These are phyloP conservation scores for Lymantria monacha DNA, from an alignment of 2,888 invertebrate genomes.

Conservation along the genomic window DNA sequence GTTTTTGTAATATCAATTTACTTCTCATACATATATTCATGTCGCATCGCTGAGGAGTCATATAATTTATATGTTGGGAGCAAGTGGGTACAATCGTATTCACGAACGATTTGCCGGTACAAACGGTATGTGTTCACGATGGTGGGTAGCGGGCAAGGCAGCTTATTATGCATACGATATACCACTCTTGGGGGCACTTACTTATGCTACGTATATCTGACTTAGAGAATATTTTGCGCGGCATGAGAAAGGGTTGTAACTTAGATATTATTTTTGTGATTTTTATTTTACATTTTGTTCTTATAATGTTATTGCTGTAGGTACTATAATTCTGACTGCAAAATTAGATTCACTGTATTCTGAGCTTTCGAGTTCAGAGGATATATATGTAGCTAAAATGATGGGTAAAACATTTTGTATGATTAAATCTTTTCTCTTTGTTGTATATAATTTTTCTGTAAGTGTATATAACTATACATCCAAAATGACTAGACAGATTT, in stretches of 20 bases:
- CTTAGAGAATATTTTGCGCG: conserved; percentile 37
- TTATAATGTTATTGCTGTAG: neutral
- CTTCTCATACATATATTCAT: conserved; percentile 79
- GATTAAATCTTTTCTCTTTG: too few relatives aligned
- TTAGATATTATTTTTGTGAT: neutral
- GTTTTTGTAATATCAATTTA: conserved; percentile 77
- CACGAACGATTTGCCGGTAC: conserved; percentile 70
- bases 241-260: conserved; percentile 25
- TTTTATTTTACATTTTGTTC: neutral
- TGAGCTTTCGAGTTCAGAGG: too few relatives aligned
- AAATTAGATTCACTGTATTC: too few relatives aligned
- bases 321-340: too few relatives aligned
- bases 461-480: too few relatives aligned
- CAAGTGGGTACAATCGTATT: conserved; percentile 72
- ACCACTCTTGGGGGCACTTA: conserved; percentile 76
- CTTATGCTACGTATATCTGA: conserved; percentile 63
- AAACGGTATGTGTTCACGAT: conserved; percentile 45
- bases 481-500: too few relatives aligned
- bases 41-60: conserved; percentile 68
- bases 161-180: conserved; percentile 68
- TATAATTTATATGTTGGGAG: conserved; percentile 79
- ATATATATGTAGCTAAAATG: too few relatives aligned
- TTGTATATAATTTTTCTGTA: too few relatives aligned
- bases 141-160: conserved; percentile 35
- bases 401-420: too few relatives aligned